Evolutionary conservation across 2,888 invertebrate species (phyloP).

Genomic region (Panopea generosa): DNA sequence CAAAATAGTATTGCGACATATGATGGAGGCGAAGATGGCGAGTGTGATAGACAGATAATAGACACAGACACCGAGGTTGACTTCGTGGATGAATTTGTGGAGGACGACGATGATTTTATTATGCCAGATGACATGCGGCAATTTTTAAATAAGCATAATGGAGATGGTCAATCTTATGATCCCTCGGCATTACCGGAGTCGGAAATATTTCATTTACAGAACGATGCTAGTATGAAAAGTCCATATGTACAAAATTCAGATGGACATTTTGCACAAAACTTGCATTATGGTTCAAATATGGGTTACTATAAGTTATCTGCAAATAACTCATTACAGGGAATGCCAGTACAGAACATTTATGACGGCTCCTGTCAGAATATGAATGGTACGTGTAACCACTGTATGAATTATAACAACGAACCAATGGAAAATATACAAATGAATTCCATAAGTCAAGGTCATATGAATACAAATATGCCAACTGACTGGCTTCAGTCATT

Average conservation of each 20-base stretch:
- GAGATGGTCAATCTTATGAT: constrained; percentile 63
- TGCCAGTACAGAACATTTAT: constrained; percentile 49
- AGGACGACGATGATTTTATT: constrained; percentile 88
- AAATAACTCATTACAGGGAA: constrained; percentile 48
- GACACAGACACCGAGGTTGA: constrained; percentile 96
- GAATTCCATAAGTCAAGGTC: constrained; percentile 60
- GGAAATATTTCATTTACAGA: constrained; percentile 59
- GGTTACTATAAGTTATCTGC: constrained; percentile 55
- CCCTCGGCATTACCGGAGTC: constrained; percentile 59
- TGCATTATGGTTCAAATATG: constrained; percentile 53
- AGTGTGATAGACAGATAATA: constrained; percentile 91
- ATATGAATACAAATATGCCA: constrained; percentile 5
- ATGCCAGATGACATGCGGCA: constrained; percentile 98
- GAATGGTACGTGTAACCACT: constrained; percentile 20
- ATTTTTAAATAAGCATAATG: constrained; percentile 88
- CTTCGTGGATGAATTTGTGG: constrained; percentile 92
- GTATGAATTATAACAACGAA: constrained; percentile 4
- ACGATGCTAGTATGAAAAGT: constrained; percentile 43
- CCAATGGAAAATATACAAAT: constrained; percentile 50
- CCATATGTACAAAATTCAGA: constrained; percentile 29
- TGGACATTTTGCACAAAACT: constrained; percentile 50
- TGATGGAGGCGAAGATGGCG: constrained; percentile 64
- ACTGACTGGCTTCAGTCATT: constrained; percentile 15
- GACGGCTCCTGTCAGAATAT: constrained; percentile 33
- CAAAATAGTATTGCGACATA: constrained; percentile 81